Percentiles rank a stretch among this genome's conserved stretches.
Conservation (phyloP, 2,888 invertebrate genomes). For the Sabatieria punctata region DNA sequence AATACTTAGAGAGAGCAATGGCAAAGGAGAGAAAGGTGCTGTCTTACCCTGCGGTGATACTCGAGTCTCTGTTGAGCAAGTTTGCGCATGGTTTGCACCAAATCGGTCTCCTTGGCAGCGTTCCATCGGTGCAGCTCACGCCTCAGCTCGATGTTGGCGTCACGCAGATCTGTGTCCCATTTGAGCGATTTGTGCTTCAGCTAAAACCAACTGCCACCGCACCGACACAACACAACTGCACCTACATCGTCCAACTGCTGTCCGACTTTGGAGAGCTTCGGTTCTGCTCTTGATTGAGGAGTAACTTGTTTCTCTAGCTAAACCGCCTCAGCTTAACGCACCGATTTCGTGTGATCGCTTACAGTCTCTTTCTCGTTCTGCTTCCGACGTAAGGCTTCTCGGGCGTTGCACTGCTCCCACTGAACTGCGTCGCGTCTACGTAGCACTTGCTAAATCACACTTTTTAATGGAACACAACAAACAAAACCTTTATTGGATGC, state of each 20-base stretch:
- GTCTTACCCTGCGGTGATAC: not conserved
- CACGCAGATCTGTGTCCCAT: not conserved
- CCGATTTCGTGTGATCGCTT: not conserved
- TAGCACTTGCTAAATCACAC: slow-evolving; percentile 1
- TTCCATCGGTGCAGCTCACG: not conserved
- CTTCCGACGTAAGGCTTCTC: not conserved
- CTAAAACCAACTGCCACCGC: too few relatives aligned
- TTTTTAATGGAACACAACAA: not conserved
- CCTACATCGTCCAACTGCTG: not conserved
- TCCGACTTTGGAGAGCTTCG: not conserved
- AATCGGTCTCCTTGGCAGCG: not conserved
- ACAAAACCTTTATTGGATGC: too few relatives aligned
- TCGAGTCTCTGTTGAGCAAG: not conserved
- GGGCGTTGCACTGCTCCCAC: not conserved
- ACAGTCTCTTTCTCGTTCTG: not conserved
- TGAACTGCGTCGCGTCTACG: not conserved
- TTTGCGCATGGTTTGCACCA: not conserved
- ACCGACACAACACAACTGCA: not conserved
- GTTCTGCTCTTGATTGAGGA: not conserved
- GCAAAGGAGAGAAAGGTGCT: too few relatives aligned
- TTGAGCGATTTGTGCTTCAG: too few relatives aligned
- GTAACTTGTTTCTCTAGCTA: too few relatives aligned
- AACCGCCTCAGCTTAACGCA: too few relatives aligned
- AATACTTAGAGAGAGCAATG: too few relatives aligned
- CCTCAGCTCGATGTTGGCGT: not conserved